Evolutionary conservation across 2,888 invertebrate genomes (phyloP), one percentile per base, ranked within the genome.

Genomic region (Pasiphila rectangulata): DNA sequence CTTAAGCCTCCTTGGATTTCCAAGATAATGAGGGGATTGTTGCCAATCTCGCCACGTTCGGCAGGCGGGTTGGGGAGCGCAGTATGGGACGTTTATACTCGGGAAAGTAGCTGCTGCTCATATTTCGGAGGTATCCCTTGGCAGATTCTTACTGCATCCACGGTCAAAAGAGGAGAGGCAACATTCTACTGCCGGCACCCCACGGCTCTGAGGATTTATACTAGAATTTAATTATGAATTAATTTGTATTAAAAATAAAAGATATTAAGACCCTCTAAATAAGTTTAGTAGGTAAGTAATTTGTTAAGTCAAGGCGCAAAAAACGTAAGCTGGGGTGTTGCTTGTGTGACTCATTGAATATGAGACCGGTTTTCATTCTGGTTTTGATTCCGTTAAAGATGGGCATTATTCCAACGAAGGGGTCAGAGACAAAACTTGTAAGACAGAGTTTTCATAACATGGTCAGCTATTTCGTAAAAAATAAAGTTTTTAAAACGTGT

Each of bases 281-380:
- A 30, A 40, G 25, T 36, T 50, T 20, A 32, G 49, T 36, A 39
- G 25, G 23, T 32, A 24, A 10, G 17, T n/a, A 25, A n/a, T n/a
- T n/a, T 16, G 32, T 24, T n/a, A 41, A 42, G 17, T 17, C 12
- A 42, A 53, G 38, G 24, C 45, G 49, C 46, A 46, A 52, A 56
- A 52, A 54, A 43, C 34, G 27, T 46, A 56, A 51, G 38, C 41
- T 51, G 40, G 52, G 54, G 56, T 53, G 56, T 52, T 50, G 61
- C 55, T 66, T 59, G 61, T 68, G 59, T 64, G 63, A 57, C 61
- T 62, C 59, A 67, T 72, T 64, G 61, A 65, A 69, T 71, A 66
- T 58, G 56, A 63, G 67, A 79, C 79, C 68, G 72, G 79, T 78
- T 76, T 62, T 58, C 57, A 69, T 69, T 69, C 73, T 70, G 69